These are phyloP conservation scores for Myoxocephalus aenaeus DNA, from an alignment of 2,797 vertebrate genomes.

Conservation along the genomic window DNA sequence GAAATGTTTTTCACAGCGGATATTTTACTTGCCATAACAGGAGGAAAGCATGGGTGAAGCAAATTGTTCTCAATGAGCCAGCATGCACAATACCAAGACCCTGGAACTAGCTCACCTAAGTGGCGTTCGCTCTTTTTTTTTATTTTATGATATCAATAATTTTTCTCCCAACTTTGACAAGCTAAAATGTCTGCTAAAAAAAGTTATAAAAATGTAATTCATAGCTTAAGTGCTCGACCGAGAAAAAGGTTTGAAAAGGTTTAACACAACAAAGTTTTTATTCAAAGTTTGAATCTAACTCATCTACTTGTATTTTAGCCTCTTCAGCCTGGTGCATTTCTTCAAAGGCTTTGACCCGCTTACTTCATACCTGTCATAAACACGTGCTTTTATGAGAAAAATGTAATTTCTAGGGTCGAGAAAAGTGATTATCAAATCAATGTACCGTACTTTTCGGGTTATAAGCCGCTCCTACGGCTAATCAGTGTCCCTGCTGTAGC, in stretches of 20 bases:
- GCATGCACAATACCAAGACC: not conserved
- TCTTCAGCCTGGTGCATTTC: conserved; percentile 1
- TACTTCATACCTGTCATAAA: conserved; percentile 1
- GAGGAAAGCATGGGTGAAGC: not conserved
- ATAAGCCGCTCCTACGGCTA: too few relatives aligned
- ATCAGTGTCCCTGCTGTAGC: too few relatives aligned
- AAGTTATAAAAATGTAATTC: not conserved
- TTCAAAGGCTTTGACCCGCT: conserved; percentile 15
- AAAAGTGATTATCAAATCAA: conserved; percentile 26
- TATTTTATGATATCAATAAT: not conserved
- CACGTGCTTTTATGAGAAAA: conserved; percentile 7
- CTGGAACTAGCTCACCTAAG: not conserved
- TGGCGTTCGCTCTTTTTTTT: not conserved
- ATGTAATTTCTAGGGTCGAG: conserved; percentile 35
- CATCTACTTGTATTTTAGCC: not conserved
- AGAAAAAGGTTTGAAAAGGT: not conserved
- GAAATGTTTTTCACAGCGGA: not conserved
- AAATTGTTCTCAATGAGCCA: not conserved
- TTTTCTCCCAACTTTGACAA: not conserved
- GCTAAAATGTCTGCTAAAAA: conserved; percentile 10
- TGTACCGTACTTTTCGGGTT: too few relatives aligned
- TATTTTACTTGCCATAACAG: not conserved
- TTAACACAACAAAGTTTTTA: not conserved
- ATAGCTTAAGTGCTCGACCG: not conserved
- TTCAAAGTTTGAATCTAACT: not conserved